Evolutionary conservation across 2,113 vertebrate species (phyloP).

Genomic region (Climacteris rufus): DNA sequence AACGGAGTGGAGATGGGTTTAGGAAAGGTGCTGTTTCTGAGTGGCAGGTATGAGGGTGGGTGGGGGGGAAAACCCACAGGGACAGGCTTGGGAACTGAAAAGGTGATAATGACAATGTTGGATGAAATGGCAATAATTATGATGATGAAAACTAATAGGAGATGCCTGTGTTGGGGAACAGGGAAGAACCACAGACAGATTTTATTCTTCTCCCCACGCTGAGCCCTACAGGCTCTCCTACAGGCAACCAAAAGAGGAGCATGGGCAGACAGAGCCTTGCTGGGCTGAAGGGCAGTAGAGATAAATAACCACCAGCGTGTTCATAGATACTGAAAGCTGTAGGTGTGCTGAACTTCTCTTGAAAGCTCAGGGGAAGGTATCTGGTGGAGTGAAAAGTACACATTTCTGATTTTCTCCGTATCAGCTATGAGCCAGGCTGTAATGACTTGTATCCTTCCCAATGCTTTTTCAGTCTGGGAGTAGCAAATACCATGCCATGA

Average conservation of each 20-base stretch:
- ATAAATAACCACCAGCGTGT: fast-evolving
- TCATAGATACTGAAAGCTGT: not conserved
- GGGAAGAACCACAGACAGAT: not conserved
- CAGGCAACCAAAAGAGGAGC: not conserved
- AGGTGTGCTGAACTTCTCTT: not conserved
- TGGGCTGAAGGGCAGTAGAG: not conserved
- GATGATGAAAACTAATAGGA: not conserved
- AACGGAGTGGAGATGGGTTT: not conserved
- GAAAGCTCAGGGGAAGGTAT: not conserved
- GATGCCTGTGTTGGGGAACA: not conserved
- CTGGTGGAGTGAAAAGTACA: not conserved
- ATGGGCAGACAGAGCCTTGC: not conserved
- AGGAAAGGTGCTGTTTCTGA: not conserved
- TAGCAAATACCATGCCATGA: not conserved
- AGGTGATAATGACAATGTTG: fast-evolving
- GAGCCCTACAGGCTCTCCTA: not conserved
- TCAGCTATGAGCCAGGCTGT: not conserved
- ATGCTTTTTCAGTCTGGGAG: not conserved
- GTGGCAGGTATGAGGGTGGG: fast-evolving
- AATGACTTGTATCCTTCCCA: not conserved
- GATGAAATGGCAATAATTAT: not conserved
- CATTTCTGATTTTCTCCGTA: not conserved
- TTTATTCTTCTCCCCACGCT: not conserved
- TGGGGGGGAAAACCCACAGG: not conserved
- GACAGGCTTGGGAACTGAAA: not conserved